A percentile compares a stretch with the other conserved stretches of the same genome.
Evolutionary conservation across 2,888 invertebrate species (phyloP).

Genomic region (Vandiemenella viatica): DNA sequence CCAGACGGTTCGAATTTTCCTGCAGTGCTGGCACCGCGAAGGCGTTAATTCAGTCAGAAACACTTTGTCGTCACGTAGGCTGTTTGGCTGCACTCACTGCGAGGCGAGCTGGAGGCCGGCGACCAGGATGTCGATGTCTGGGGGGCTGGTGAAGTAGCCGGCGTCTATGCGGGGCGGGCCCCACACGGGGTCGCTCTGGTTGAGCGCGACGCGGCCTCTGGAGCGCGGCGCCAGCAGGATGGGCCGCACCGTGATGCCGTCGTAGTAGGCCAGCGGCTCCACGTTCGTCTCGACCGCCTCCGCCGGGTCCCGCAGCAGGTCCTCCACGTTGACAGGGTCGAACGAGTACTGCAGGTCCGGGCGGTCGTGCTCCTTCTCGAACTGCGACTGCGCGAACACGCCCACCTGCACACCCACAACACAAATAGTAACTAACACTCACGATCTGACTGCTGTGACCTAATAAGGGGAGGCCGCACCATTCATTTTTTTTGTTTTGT

Average conservation of each 20-base stretch:
- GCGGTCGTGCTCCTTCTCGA: constrained; percentile 25
- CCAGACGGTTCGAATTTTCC: too few species aligned
- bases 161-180: constrained; percentile 34
- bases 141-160: constrained; percentile 22
- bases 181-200: constrained; percentile 28
- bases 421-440: background rate
- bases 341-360: constrained; percentile 55
- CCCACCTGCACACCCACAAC: constrained; percentile 21
- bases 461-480: too few species aligned
- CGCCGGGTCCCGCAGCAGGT: constrained; percentile 42
- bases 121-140: constrained; percentile 32
- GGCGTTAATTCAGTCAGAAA: too few species aligned
- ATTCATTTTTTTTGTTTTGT: too few species aligned
- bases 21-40: too few species aligned
- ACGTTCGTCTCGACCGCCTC: constrained; percentile 33
- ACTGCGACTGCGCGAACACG: constrained; percentile 45
- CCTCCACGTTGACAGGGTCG: constrained; percentile 39
- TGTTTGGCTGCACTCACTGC: constrained; percentile 40
- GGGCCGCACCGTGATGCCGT: constrained; percentile 32
- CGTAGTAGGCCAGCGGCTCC: constrained; percentile 44
- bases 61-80: too few species aligned
- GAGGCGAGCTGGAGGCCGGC: constrained; percentile 36
- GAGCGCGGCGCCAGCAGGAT: constrained; percentile 20
- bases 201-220: constrained; percentile 22
- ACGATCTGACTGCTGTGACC: background rate